Evolutionary conservation across 2,797 vertebrate genomes (phyloP), one percentile per base, ranked within the genome.

Genomic region (Sebastes hubbsi): DNA sequence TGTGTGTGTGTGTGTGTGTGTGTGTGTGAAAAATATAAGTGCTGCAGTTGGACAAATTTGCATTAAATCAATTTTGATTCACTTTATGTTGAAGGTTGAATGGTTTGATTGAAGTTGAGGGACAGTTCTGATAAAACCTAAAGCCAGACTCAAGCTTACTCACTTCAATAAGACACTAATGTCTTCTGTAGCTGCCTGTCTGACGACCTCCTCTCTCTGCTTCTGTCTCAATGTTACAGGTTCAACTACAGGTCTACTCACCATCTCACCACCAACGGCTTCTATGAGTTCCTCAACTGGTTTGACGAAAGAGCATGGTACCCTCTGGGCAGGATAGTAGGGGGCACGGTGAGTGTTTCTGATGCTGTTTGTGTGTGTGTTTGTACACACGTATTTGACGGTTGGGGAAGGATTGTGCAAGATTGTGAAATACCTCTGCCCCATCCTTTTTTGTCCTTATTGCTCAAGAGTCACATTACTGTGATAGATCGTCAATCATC

Each of bases 211-310:
- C 56, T 27, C 25, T 59, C 24, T 55, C 27, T 68, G 1, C 12
- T 3, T 88, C 32, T 86, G 20, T 38, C 30, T 66, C 29, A 9
- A 46, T 74, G 60, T 6, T 87, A 30, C 91, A 98, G 97, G 97
- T 98, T 98, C 95, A 99, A 98, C 94, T 98, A 98, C 93, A 97
- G 97, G 94, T 97, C 97, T 64, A 99, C 97, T 83, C 97, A 98
- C 94, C 96, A 98, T 91, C 97, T 98, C 93, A 97, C 97, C 84
- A 97, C 97, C 83, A 97, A 98, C 80, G 97, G 97, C 82, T 98
- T 98, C 95, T 99, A 98, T 80, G 97, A 98, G 91, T 98, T 98
- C 95, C 96, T 98, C 91, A 98, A 98, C 93, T 98, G 97, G 97
- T 98, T 98, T 93, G 97, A 98, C 73, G 97, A 98, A 94, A 95